Conservation (phyloP, 2,113 vertebrate genomes). For the Sorex fumeus region DNA sequence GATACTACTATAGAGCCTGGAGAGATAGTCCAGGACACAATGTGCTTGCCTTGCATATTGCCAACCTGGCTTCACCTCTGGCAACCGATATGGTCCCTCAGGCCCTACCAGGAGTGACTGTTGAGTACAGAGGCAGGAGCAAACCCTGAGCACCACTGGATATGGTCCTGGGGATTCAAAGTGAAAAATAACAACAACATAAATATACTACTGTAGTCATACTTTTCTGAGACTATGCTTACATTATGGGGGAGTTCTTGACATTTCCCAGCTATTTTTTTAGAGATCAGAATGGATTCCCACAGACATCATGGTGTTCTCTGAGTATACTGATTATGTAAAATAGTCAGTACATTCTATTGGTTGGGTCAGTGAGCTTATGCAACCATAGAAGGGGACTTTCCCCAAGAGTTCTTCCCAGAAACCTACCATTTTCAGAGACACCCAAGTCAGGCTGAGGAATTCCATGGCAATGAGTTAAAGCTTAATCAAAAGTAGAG, state of each 20-base stretch:
- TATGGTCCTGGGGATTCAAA: too few species aligned
- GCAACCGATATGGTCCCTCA: too few species aligned
- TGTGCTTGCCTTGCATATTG: too few species aligned
- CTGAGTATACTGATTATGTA: not conserved
- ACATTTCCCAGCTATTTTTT: not conserved
- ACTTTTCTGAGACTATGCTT: not conserved
- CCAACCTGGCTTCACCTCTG: too few species aligned
- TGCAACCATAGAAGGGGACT: conserved; percentile 61
- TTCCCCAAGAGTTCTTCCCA: conserved; percentile 69
- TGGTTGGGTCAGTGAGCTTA: not conserved
- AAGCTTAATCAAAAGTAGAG: conserved; percentile 74
- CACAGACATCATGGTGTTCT: conserved; percentile 35
- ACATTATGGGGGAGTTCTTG: not conserved
- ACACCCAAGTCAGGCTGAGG: conserved; percentile 51
- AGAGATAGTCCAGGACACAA: too few species aligned
- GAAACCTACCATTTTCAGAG: conserved; percentile 68
- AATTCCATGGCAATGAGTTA: conserved; percentile 63
- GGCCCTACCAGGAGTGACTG: too few species aligned
- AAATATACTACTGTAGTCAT: not conserved
- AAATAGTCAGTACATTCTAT: conserved; percentile 2
- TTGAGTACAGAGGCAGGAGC: too few species aligned
- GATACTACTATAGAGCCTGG: too few species aligned
- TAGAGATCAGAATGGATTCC: conserved; percentile 38
- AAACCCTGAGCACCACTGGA: too few species aligned
- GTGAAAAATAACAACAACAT: too few species aligned